Base-by-base conservation (phyloP, 2,888 invertebrate genomes). In the Mimumesa dahlbomi region DNA sequence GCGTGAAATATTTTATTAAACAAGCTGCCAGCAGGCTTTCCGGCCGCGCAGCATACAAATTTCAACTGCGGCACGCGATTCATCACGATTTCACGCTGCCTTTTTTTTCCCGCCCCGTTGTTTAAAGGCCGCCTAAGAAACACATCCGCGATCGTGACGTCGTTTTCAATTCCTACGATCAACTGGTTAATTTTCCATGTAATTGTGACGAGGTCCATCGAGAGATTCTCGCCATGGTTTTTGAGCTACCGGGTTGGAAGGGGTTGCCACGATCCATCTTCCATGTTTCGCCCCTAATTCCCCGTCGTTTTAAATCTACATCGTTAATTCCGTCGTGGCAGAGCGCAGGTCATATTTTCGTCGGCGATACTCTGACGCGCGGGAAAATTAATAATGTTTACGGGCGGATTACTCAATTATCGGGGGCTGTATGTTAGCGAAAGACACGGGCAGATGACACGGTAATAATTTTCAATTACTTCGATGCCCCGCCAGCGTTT, bases 1-100 rank as follows among this genome's bases (percentile, higher is more conserved):
- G 62, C 29, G 46, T 56, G 56, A 74, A 75, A 66, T 66, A 66
- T 74, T 75, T 75, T 75, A 74, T 74, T 75, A 75, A 75, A 74
- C 66, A 66, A 63, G 48, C 69, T 58, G 61, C 43, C 65, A 46
- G 59, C 50, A 70, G 61, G 45, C 65, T 56, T 56, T 62, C 61
- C 52, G 64, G 31, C 48, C 49, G 42, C 53, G 36, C 57, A 40
- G 62, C 42, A 66, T 74, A 70, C 74, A 75, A 74, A 75, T 59
- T 43, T 70, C 70, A 56, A 54, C 58, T 42, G 54, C 48, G 40
- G 34, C 63, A 62, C 59, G 25, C 25, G 74, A 73, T 75, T 75
- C 58, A 75, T 75, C 69, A 75, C 45, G 49, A 40, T 48, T 46
- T 36, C 50, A 25, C 4, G 48, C 54, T n/a, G n/a, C n/a, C n/a